Evolutionary conservation across 2,888 invertebrate species (phyloP).

Genomic region (Sthenelais limicola): DNA sequence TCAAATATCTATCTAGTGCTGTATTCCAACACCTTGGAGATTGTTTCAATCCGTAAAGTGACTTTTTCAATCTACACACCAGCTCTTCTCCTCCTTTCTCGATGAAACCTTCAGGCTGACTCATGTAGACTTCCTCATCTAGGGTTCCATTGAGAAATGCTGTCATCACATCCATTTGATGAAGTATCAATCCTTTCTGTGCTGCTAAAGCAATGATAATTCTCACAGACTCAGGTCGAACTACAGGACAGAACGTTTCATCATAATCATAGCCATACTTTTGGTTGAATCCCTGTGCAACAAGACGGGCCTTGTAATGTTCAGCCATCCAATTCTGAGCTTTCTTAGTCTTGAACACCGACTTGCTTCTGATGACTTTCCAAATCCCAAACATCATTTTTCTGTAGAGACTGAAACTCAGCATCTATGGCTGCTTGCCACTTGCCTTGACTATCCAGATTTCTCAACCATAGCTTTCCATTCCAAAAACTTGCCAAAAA

Average conservation of each 20-base stretch:
- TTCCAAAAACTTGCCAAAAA: conserved; percentile 34
- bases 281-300: conserved; percentile 54
- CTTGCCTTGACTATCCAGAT: conserved; percentile 1
- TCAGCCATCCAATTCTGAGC: conserved; percentile 48
- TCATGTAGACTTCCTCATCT: conserved; percentile 53
- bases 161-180: conserved; percentile 53
- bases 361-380: conserved; percentile 51
- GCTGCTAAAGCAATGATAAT: conserved; percentile 50
- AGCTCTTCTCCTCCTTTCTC: conserved; percentile 40
- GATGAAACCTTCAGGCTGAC: conserved; percentile 53
- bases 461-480: conserved; percentile 34
- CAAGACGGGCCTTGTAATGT: conserved; percentile 52
- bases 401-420: conserved; percentile 41
- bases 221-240: conserved; percentile 47
- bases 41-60: conserved; percentile 49
- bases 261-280: conserved; percentile 51
- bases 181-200: conserved; percentile 42
- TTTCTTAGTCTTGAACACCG: conserved; percentile 54
- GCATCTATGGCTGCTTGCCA: conserved; percentile 29
- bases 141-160: conserved; percentile 53
- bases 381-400: conserved; percentile 53
- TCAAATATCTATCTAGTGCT: background rate
- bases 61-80: conserved; percentile 52
- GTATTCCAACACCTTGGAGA: conserved; percentile 34
- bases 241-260: conserved; percentile 55